phyloP scores from a whole-genome alignment of 2,113 vertebrate genomes.

The Sterrhoptilus dennistouni region DNA sequence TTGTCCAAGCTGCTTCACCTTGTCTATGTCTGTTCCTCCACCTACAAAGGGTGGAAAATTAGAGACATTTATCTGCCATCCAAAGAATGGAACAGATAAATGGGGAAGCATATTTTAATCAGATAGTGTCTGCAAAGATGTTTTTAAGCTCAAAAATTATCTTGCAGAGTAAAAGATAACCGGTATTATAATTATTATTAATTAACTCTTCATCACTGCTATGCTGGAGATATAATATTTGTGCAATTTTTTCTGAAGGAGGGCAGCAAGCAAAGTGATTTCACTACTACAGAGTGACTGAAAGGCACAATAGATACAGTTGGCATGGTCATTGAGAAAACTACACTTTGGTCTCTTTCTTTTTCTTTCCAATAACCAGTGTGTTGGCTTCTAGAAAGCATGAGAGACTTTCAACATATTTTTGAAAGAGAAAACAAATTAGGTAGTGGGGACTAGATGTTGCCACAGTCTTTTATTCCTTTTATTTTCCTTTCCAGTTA shows the following conservation, averaged over 20 bases:
- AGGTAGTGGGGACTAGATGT: neutral
- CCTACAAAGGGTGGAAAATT: neutral
- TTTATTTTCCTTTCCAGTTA: neutral
- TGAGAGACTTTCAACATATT: neutral
- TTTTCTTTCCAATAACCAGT: neutral
- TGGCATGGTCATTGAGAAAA: neutral
- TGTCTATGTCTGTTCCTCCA: neutral
- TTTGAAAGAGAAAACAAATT: neutral
- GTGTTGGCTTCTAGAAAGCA: neutral
- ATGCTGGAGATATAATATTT: neutral
- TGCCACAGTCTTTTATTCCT: neutral
- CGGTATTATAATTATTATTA: constrained; percentile 18
- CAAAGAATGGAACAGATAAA: neutral
- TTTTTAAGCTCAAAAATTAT: neutral
- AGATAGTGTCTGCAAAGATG: neutral
- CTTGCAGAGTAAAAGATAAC: neutral
- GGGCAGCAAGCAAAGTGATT: neutral
- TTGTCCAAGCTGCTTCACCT: neutral
- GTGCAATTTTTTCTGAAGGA: neutral
- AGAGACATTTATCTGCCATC: neutral
- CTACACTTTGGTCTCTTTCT: neutral
- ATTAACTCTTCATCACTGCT: neutral
- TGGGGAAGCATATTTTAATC: neutral
- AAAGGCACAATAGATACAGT: neutral
- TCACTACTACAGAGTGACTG: neutral